Base-by-base conservation (phyloP, 2,888 invertebrate species). In the Philaethria dido region DNA sequence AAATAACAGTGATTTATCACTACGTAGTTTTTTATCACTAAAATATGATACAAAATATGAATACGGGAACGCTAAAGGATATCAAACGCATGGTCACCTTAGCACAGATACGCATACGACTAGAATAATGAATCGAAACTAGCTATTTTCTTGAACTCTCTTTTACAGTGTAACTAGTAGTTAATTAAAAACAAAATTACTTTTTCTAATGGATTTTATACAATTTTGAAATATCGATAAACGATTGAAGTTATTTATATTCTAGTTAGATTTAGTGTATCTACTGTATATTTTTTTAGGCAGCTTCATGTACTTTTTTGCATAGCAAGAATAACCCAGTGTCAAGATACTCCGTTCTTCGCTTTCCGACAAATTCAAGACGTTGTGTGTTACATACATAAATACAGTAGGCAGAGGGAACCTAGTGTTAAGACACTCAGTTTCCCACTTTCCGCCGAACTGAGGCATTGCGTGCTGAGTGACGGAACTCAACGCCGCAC, bases 91-190 rank as follows among this genome's bases (percentile, higher is more conserved):
- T 87, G 80, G 86, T 69, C 62, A 80, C 82, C 73, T 77, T 76
- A 85, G 57, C 73, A 60, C 72, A 63, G 66, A 69, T 79, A 82
- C 80, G 80, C 76, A 79, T 83, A 86, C 80, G 82, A 76, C 79
- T 81, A 82, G 78, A 81, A 83, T 84, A 86, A 84, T 83, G 84
- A 84, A 88, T 84, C 80, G 81, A 81, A 87, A 78, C 84, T 80
- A 82, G 80, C 81, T 80, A 83, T 88, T 84, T 87, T 86, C 87
- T 83, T 77, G 81, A 76, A 76, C 83, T 86, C 85, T 82, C 74
- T 78, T 79, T 81, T 82, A 84, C 83, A 82, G 78, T 78, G 76
- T 83, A 83, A 78, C 78, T 74, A 72, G 73, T 78, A 77, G 14
- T 60, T 77, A 79, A 79, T 80, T 79, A 77, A 73, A 73, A 75